Evolutionary conservation across 2,113 vertebrate species (phyloP).

Genomic region (Suricata suricatta): DNA sequence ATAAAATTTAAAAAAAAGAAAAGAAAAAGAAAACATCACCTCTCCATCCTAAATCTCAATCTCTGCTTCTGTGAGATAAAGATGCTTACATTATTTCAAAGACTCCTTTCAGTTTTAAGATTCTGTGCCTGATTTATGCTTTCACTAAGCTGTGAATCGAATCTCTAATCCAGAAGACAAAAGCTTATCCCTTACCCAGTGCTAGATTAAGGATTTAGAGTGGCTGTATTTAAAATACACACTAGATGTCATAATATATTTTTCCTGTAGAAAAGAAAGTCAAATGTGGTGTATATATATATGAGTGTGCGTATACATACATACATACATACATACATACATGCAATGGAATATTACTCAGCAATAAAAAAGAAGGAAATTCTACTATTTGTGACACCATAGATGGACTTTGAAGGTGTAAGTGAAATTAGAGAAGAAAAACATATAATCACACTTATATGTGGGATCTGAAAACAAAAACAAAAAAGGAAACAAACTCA

Average conservation of each 20-base stretch:
- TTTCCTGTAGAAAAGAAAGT: background rate
- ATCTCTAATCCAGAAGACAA: background rate
- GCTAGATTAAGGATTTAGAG: background rate
- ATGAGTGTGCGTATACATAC: background rate
- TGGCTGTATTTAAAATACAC: background rate
- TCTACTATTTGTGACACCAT: background rate
- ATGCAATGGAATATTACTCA: background rate
- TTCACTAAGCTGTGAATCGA: background rate
- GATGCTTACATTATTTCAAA: background rate
- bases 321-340: background rate
- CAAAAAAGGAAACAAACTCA: background rate
- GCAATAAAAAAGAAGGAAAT: background rate
- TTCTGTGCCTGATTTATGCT: background rate
- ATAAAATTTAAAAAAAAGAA: too few relatives aligned
- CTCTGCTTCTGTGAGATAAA: background rate
- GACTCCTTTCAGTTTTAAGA: background rate
- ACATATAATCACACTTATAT: background rate
- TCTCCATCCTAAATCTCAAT: background rate
- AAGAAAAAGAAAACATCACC: background rate
- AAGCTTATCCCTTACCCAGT: background rate
- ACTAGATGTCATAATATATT: background rate
- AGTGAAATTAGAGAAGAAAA: background rate
- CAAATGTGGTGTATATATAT: background rate
- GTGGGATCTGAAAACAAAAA: background rate
- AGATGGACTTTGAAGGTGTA: background rate